A percentile compares a stretch with the other conserved stretches of the same genome.
Evolutionary conservation across 2,888 invertebrate species (phyloP).

Genomic region (Mellilla xanthometata): DNA sequence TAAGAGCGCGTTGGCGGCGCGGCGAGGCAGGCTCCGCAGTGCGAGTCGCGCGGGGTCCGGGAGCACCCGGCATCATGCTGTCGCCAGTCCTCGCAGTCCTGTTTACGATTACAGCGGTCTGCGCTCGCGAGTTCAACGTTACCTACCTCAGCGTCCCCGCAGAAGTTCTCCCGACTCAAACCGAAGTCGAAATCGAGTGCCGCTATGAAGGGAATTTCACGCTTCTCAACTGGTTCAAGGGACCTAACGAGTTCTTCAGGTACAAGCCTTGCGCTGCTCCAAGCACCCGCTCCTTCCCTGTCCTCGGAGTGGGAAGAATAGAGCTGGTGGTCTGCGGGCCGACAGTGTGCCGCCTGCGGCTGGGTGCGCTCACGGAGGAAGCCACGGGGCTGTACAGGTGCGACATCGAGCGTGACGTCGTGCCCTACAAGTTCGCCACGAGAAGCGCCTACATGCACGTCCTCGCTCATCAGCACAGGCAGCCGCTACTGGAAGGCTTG

Average conservation of each 20-base stretch:
- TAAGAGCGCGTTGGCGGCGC: conserved; percentile 64
- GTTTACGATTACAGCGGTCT: conserved; percentile 29
- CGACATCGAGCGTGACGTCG: conserved; percentile 65
- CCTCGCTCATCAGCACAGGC: conserved; percentile 52
- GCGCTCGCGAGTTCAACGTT: conserved; percentile 59
- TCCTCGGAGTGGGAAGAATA: conserved; percentile 61
- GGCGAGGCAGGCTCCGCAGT: conserved; percentile 55
- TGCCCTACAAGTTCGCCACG: conserved; percentile 63
- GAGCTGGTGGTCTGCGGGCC: conserved; percentile 66
- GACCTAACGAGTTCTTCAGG: conserved; percentile 67
- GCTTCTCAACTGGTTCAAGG: conserved; percentile 71
- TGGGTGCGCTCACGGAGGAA: conserved; percentile 61
- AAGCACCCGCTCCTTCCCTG: conserved; percentile 61
- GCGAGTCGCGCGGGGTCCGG: conserved; percentile 57
- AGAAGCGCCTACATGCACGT: conserved; percentile 64
- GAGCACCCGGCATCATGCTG: conserved; percentile 58
- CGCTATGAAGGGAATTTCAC: conserved; percentile 74
- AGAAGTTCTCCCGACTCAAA: conserved; percentile 52
- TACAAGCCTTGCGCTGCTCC: conserved; percentile 66
- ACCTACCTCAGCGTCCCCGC: conserved; percentile 59
- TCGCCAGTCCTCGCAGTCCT: conserved; percentile 43
- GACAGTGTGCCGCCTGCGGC: conserved; percentile 55
- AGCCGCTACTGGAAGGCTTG: conserved; percentile 63
- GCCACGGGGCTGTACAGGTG: conserved; percentile 69
- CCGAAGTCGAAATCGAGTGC: conserved; percentile 66